phyloP scores from a whole-genome alignment of 2,113 vertebrate species.

The Megaceryle torquata region DNA sequence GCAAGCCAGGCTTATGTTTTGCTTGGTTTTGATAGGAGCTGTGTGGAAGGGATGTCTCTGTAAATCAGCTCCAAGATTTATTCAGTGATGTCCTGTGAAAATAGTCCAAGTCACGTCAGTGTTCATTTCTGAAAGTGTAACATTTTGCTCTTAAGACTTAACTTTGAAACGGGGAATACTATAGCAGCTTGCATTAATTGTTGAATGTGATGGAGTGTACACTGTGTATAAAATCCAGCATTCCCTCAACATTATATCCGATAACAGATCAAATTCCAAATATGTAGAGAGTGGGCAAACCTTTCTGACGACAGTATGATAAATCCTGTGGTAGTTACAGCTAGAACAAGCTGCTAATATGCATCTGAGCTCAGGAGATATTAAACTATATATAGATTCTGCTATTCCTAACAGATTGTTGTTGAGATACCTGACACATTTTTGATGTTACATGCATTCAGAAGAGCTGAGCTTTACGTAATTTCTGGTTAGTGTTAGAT shows the following conservation, averaged over 20 bases:
- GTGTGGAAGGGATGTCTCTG: not conserved
- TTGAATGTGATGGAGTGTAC: not conserved
- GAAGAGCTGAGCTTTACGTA: constrained; percentile 63
- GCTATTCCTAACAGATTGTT: constrained; percentile 59
- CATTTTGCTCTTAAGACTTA: not conserved
- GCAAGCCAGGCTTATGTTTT: not conserved
- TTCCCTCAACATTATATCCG: not conserved
- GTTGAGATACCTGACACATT: constrained; percentile 61
- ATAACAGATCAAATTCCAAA: constrained; percentile 7
- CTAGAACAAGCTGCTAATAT: constrained; percentile 44
- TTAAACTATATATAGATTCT: constrained; percentile 63
- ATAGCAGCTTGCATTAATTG: not conserved
- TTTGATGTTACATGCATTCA: constrained; percentile 40
- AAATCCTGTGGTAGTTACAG: constrained; percentile 28
- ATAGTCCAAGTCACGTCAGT: not conserved
- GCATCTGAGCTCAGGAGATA: constrained; percentile 56
- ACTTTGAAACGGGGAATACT: not conserved
- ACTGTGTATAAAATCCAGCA: not conserved
- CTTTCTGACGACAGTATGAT: constrained; percentile 24
- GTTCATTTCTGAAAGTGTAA: not conserved
- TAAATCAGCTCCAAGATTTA: constrained; percentile 28
- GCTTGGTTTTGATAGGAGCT: constrained; percentile 2
- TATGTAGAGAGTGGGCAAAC: constrained; percentile 40
- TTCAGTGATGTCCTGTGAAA: constrained; percentile 33
- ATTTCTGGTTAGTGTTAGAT: constrained; percentile 58